Base-by-base conservation (phyloP, 1,140 invertebrate species). In the Cyphomyrmex costatus region DNA sequence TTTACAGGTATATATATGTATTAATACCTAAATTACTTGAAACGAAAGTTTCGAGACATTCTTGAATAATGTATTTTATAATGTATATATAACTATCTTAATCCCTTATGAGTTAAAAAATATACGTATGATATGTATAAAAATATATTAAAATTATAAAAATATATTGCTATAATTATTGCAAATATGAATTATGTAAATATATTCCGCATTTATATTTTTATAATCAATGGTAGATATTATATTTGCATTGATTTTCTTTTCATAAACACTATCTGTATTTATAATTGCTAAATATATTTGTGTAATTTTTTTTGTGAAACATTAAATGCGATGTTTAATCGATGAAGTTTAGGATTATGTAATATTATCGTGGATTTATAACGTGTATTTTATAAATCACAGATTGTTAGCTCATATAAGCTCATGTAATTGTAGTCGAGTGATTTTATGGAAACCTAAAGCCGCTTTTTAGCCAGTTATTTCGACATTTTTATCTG, bases 401-500 rank as follows among this genome's bases (percentile, higher is more conserved):
- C 3, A 3, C 14, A 3, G 16, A 7, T 19, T 53, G 24, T 53
- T 24, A 36, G 66, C 4, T 24, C 21, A 24, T 53, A 79, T 24
- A 68, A 53, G 63, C 2, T 42, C 10, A 14, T 53, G 8, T 79
- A 66, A 79, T 79, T n/a, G 36, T 16, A 1, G 12, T 12, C 12
- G 51, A 10, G 61, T 46, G 46, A 30, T 36, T 33, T 14, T 4
- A 30, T 46, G 49, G 42, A 30, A 27, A 60, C 4, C 8, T 21
- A 24, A 21, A 51, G 7, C n/a, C 3, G 30, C 21, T 51, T 21
- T 66, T 66, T 19, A 8, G 3, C 21, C 33, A 1, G 0, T 12
- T 77, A 19, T 33, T 51, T 33, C 27, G n/a, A n/a, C 19, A 24
- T 30, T 51, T 79, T 79, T 68, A 79, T 79, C 77, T 77, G 30